Base-by-base conservation (phyloP, 1,140 invertebrate species). In the Lethrus apterus region DNA sequence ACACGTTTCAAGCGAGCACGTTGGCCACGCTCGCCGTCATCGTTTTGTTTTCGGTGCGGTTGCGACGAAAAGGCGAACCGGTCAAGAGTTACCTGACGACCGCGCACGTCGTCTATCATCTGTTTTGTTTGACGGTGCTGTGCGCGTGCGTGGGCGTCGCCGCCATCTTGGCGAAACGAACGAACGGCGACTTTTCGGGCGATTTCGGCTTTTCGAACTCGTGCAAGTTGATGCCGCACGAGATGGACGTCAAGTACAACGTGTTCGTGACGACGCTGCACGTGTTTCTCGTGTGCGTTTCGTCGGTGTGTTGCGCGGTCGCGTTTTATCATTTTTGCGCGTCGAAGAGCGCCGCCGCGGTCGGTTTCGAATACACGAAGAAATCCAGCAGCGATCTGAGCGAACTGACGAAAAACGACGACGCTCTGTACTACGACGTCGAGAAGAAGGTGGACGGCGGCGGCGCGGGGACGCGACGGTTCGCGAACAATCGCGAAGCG, bases 31-130 rank as follows among this genome's bases (percentile, higher is more conserved):
- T 78, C 24, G 63, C 69, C 2, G 62, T 74, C 3, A 71, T 74
- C 20, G 66, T 73, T 1, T 59, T 73, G 11, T 66, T 75, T 14
- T 68, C 68, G 1, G 44, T 63, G 0, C 63, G 57, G 40, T 64
- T 72, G 52, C 63, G 67, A 11, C 64, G 70, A 32, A 70, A 71
- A 60, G 68, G 69, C 2, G 70, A 74, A 47, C 64, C 59, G 41
- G 65, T 74, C 35, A 63, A 69, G 9, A 68, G 70, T 36, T 70
- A 65, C 46, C 59, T 76, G 3, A 66, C 72, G 1, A 47, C 66
- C 3, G 70, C 71, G 14, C 76, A 77, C 34, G 66, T 77, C 17
- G 59, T 71, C 17, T 76, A 77, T 51, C 75, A 77, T 52, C 51
- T 78, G 9, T 70, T 68, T 26, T 74, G 73, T 13, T 51, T 76